Evolutionary conservation across 2,888 invertebrate genomes (phyloP).

Genomic region (Lottia gigantea): DNA sequence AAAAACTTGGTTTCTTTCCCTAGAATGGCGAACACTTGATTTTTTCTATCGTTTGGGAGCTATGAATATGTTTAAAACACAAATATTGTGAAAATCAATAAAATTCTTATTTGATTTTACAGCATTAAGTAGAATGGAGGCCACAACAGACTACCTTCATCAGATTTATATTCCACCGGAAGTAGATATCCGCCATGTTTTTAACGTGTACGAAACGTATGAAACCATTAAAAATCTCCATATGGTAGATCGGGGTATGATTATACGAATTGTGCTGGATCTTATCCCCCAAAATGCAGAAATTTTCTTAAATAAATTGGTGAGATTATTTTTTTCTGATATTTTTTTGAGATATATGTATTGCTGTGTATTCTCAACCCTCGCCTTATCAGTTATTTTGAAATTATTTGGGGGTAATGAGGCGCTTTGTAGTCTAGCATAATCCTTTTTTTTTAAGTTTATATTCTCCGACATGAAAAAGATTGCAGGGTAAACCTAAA

Average conservation of each 20-base stretch:
- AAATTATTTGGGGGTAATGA: no score
- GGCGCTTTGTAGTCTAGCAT: no score
- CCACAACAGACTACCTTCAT: slow-evolving; percentile 32
- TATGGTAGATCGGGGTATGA: slow-evolving; percentile 14
- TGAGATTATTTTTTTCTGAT: slow-evolving; percentile 13
- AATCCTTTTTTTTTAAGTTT: no score
- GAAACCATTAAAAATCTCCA: slow-evolving; percentile 22
- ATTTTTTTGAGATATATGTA: background rate
- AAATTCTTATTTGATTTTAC: background rate
- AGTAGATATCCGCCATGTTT: slow-evolving; percentile 28
- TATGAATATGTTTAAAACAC: no score
- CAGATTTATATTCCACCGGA: slow-evolving; percentile 23
- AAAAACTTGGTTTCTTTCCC: no score
- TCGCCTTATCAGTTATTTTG: no score
- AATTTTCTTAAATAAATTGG: slow-evolving; percentile 25
- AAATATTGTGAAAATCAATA: no score
- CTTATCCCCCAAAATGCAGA: slow-evolving; percentile 22
- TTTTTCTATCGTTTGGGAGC: no score
- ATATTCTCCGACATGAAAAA: no score
- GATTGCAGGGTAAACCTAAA: no score
- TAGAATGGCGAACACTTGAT: no score
- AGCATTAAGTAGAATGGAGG: slow-evolving; percentile 34
- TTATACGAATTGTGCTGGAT: slow-evolving; percentile 32
- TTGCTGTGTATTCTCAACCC: background rate
- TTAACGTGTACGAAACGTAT: slow-evolving; percentile 20